Percentiles rank a stretch among this genome's conserved stretches.
phyloP scores from a whole-genome alignment of 2,113 vertebrate genomes.

The Oryzias melastigma region DNA sequence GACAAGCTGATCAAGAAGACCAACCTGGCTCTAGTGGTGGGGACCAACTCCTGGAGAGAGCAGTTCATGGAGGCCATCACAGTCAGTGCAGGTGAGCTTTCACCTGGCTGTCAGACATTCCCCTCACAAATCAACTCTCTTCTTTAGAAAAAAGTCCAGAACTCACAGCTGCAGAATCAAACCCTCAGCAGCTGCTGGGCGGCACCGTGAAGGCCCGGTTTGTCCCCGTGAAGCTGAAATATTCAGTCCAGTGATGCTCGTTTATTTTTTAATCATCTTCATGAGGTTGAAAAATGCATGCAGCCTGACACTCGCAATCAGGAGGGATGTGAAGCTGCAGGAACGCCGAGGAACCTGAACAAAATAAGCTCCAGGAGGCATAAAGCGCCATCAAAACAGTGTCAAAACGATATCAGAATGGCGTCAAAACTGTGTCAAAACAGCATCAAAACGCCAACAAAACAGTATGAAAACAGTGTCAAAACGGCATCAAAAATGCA shows the following conservation, averaged over 20 bases:
- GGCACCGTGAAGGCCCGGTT: slow-evolving; percentile 8
- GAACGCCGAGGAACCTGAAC: slow-evolving; percentile 24
- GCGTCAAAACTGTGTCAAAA: too few relatives aligned
- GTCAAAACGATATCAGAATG: too few relatives aligned
- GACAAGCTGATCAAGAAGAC: slow-evolving; percentile 99
- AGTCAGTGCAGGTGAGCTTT: slow-evolving; percentile 88
- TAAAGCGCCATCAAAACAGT: too few relatives aligned
- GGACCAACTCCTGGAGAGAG: slow-evolving; percentile 97
- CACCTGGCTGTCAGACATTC: too few relatives aligned
- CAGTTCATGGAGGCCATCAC: slow-evolving; percentile 99
- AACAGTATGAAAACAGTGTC: too few relatives aligned
- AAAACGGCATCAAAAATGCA: too few relatives aligned
- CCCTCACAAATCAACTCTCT: too few relatives aligned
- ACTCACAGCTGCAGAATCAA: slow-evolving; percentile 18
- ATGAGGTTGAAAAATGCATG: slow-evolving; percentile 55
- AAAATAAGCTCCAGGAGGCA: neutral
- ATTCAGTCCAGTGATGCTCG: slow-evolving; percentile 54
- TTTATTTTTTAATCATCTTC: slow-evolving; percentile 64
- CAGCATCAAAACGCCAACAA: too few relatives aligned
- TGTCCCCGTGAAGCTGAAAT: slow-evolving; percentile 59
- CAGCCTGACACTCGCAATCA: slow-evolving; percentile 61
- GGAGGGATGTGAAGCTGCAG: slow-evolving; percentile 6
- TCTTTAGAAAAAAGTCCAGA: neutral
- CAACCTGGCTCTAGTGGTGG: slow-evolving; percentile 95
- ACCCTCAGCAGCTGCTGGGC: slow-evolving; percentile 5